Evolutionary conservation across 2,888 invertebrate species (phyloP).

Genomic region (Phengaris alcon): DNA sequence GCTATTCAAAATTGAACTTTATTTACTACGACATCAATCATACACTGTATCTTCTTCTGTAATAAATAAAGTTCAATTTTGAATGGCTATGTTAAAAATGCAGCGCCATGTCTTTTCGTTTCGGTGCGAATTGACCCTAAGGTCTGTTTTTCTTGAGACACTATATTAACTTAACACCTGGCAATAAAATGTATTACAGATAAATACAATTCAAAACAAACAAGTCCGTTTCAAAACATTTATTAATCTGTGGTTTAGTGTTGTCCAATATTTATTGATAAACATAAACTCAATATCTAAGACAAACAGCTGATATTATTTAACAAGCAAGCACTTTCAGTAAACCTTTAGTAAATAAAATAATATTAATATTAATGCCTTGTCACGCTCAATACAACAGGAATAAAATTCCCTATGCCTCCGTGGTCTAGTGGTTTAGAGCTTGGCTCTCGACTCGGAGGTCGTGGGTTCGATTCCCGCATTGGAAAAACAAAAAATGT

Average conservation of each 20-base stretch:
- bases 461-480: no score
- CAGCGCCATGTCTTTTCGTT: background rate
- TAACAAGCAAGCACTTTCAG: slow-evolving; percentile 3
- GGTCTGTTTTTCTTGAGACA: background rate
- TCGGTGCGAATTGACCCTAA: background rate
- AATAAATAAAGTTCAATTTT: no score
- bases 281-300: background rate
- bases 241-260: background rate
- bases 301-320: slow-evolving; percentile 11
- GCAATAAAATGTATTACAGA: background rate
- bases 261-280: slow-evolving; percentile 20
- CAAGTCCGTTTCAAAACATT: background rate
- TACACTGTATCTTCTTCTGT: no score
- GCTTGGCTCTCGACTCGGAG: no score
- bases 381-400: background rate
- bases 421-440: no score
- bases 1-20: no score
- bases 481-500: no score
- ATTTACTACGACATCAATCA: no score
- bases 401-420: background rate
- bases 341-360: background rate
- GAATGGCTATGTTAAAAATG: no score
- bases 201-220: slow-evolving; percentile 8
- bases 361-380: background rate
- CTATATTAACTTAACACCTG: background rate